Evolutionary conservation across 2,113 vertebrate genomes (phyloP).

Genomic region (Amphiprion ocellaris): DNA sequence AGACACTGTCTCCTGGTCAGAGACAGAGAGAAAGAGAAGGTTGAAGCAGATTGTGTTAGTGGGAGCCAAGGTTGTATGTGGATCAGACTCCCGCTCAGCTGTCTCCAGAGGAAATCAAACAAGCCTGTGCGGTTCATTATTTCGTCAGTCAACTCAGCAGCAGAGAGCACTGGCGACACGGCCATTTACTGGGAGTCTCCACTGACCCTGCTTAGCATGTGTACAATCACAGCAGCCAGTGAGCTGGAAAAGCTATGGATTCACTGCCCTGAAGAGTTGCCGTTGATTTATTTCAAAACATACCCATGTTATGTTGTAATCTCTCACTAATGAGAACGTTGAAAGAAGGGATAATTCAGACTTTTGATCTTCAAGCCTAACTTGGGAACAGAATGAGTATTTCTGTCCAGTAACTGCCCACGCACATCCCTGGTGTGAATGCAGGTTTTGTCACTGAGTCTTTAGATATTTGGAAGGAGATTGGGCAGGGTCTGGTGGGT

Average conservation of each 20-base stretch:
- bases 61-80: conserved; percentile 68
- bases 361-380: conserved; percentile 23
- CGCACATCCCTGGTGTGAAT: conserved; percentile 49
- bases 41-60: conserved; percentile 78
- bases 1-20: conserved; percentile 65
- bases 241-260: conserved; percentile 54
- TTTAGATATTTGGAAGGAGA: conserved; percentile 49
- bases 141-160: conserved; percentile 72
- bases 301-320: conserved; percentile 4
- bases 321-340: conserved; percentile 5
- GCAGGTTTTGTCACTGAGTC: conserved; percentile 48
- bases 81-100: conserved; percentile 78
- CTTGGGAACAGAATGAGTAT: conserved; percentile 5
- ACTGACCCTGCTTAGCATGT: conserved; percentile 57
- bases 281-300: conserved; percentile 38
- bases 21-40: conserved; percentile 64
- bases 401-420: conserved; percentile 27
- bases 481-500: conserved; percentile 45
- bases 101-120: conserved; percentile 83
- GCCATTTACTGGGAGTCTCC: conserved; percentile 71
- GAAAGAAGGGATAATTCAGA: background rate
- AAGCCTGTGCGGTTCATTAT: conserved; percentile 79
- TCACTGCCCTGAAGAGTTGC: conserved; percentile 17
- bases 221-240: conserved; percentile 44
- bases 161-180: conserved; percentile 71